phyloP scores from a whole-genome alignment of 53 echinoderm and acorn worm species.

The Pentamera pediparva region DNA sequence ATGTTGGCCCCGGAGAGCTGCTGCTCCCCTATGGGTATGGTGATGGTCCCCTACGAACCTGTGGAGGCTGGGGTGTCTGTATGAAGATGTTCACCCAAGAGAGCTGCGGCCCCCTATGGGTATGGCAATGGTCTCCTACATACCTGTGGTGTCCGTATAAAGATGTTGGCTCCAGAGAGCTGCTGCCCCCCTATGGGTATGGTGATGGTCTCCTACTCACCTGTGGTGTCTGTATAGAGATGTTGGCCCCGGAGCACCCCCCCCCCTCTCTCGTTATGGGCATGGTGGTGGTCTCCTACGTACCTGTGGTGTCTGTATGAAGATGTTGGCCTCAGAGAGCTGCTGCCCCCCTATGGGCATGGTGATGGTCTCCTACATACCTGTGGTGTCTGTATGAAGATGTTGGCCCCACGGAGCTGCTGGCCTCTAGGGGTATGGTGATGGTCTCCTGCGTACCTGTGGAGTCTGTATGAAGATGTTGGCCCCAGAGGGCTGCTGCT shows the following conservation, averaged over 20 bases:
- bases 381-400: conserved; percentile 31
- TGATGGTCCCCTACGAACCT: conserved; percentile 42
- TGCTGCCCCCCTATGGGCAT: conserved; percentile 43
- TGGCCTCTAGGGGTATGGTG: too few relatives aligned
- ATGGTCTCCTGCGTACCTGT: too few relatives aligned
- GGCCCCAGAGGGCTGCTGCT: conserved; percentile 4
- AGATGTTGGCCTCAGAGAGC: conserved; percentile 5
- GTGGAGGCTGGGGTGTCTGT: too few relatives aligned
- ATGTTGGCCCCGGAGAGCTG: conserved; percentile 18
- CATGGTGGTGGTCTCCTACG: too few relatives aligned
- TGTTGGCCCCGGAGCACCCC: background rate
- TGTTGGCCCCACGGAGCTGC: background rate
- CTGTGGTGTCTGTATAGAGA: too few relatives aligned
- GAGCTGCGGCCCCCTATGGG: conserved; percentile 6
- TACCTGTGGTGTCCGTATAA: too few relatives aligned
- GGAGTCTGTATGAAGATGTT: conserved; percentile 34
- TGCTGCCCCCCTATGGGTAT: too few relatives aligned
- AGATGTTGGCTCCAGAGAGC: too few relatives aligned
- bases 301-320: conserved; percentile 32
- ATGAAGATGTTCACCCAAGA: background rate
- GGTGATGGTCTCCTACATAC: conserved; percentile 56
- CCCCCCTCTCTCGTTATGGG: too few relatives aligned
- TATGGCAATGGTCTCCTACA: conserved; percentile 29
- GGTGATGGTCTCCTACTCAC: too few relatives aligned
- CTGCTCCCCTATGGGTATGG: conserved; percentile 44